Percentiles rank a stretch among this genome's conserved stretches.
These are phyloP conservation scores for Atta cephalotes DNA, from an alignment of 1,140 invertebrate species.

Conservation along the genomic window DNA sequence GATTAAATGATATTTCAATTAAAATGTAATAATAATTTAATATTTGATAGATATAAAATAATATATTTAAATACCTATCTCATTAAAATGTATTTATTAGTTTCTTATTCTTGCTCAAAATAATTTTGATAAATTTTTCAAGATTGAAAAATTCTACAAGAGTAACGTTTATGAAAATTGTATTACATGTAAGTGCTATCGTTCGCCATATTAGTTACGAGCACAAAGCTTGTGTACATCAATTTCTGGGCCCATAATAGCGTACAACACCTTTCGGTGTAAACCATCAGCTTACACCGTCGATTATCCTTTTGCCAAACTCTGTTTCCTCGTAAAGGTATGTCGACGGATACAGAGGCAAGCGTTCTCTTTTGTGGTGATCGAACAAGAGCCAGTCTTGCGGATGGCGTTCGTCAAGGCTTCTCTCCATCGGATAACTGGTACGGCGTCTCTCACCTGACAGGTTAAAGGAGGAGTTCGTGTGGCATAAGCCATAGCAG, in stretches of 20 bases:
- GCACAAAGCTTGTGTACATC: slow-evolving; percentile 23
- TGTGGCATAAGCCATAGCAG: slow-evolving; percentile 73
- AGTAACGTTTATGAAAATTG: neutral
- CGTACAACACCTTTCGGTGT: slow-evolving; percentile 39
- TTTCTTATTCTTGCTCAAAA: neutral
- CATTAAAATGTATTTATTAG: slow-evolving; percentile 7
- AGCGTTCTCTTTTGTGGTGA: slow-evolving; percentile 57
- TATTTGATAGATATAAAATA: neutral
- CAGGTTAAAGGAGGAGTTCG: slow-evolving; percentile 68
- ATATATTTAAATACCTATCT: neutral
- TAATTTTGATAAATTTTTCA: neutral
- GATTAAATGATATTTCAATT: neutral
- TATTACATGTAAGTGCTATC: neutral
- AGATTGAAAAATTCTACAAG: neutral
- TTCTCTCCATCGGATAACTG: slow-evolving; percentile 46
- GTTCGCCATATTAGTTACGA: neutral
- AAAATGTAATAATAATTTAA: slow-evolving; percentile 21
- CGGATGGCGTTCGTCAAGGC: slow-evolving; percentile 44
- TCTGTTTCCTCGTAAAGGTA: slow-evolving; percentile 49
- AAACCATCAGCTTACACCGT: slow-evolving; percentile 58
- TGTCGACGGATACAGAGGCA: slow-evolving; percentile 48
- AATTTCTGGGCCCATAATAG: slow-evolving; percentile 46
- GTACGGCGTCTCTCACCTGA: slow-evolving; percentile 61
- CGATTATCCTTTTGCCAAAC: slow-evolving; percentile 60
- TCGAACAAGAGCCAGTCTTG: slow-evolving; percentile 48